Conservation (phyloP, 2,888 invertebrate species). For the Ligdia adustata region DNA sequence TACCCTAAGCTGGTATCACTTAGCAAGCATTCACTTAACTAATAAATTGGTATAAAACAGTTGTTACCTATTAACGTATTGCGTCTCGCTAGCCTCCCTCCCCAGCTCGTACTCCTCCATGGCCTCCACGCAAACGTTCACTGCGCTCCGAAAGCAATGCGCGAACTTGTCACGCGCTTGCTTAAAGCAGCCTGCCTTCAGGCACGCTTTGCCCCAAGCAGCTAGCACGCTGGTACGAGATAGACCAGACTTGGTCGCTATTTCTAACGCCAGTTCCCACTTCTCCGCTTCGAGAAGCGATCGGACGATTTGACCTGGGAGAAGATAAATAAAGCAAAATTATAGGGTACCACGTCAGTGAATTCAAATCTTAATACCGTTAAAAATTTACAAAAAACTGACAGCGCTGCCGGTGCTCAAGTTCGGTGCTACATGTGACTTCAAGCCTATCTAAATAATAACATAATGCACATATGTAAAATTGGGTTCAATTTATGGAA, state of each 20-base stretch:
- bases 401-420: too few species aligned
- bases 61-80: constrained; percentile 48
- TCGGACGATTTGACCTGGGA: constrained; percentile 85
- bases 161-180: constrained; percentile 90
- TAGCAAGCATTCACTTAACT: too few species aligned
- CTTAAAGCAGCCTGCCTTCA: constrained; percentile 90
- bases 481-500: too few species aligned
- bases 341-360: too few species aligned
- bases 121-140: constrained; percentile 61
- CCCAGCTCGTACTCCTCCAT: constrained; percentile 71
- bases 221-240: constrained; percentile 92
- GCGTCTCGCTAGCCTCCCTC: constrained; percentile 66
- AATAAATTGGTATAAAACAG: too few species aligned
- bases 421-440: too few species aligned
- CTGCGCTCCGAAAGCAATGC: constrained; percentile 69
- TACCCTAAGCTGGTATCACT: constrained; percentile 96
- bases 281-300: constrained; percentile 93
- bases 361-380: too few species aligned
- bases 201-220: constrained; percentile 93
- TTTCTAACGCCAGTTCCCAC: constrained; percentile 92
- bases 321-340: not conserved
- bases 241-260: constrained; percentile 94
- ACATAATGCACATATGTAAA: too few species aligned
- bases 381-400: too few species aligned
- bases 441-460: too few species aligned